phyloP scores from a whole-genome alignment of 1,140 invertebrate species.

The Neodiprion fabricii region DNA sequence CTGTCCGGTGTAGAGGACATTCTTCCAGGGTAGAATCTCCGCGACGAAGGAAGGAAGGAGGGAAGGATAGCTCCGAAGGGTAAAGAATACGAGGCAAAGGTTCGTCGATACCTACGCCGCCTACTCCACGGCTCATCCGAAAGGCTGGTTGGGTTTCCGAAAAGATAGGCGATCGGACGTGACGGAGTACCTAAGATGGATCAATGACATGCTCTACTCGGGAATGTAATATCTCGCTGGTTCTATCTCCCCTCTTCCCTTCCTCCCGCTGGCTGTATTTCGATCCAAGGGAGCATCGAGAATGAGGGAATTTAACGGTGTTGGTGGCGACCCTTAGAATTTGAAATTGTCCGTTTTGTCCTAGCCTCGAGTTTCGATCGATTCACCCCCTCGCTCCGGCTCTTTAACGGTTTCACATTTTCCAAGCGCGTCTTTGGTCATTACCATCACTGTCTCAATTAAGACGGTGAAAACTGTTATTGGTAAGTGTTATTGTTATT shows the following conservation, averaged over 20 bases:
- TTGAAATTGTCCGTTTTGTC: not conserved
- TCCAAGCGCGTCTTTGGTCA: not conserved
- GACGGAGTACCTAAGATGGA: constrained; percentile 10
- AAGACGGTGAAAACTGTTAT: constrained; percentile 3
- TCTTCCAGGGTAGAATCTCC: no score
- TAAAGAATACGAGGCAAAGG: not conserved
- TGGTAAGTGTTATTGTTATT: not conserved
- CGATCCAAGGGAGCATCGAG: not conserved
- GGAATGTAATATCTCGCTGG: not conserved
- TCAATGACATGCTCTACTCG: constrained; percentile 11
- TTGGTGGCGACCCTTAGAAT: not conserved
- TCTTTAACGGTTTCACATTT: not conserved
- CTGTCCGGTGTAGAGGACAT: no score
- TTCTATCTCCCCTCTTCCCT: not conserved
- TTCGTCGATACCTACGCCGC: not conserved
- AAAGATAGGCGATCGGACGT: not conserved
- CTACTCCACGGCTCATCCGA: not conserved
- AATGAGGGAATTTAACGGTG: not conserved
- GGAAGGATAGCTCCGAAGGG: not conserved
- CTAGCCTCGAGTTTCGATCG: not conserved
- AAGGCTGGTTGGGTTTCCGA: not conserved
- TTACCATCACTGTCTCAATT: not conserved
- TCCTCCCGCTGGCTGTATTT: not conserved
- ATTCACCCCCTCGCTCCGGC: not conserved
- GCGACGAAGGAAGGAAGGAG: not conserved